phyloP scores from a whole-genome alignment of 2,888 invertebrate genomes.

The Leptinotarsa tumamoca region DNA sequence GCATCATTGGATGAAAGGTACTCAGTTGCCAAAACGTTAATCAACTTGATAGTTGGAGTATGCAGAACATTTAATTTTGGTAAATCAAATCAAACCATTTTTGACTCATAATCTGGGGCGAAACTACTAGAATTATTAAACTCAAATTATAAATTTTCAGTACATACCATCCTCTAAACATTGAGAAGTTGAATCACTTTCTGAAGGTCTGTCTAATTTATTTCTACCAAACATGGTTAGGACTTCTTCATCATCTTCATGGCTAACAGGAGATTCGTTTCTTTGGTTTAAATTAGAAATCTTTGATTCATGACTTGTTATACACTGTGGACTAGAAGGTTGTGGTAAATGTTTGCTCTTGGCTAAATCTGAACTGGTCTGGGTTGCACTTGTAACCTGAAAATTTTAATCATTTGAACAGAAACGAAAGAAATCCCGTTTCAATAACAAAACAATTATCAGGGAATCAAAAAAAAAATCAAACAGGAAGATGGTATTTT shows the following conservation, averaged over 20 bases:
- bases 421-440: no score
- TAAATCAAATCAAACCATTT: background rate
- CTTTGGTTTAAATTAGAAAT: conserved; percentile 61
- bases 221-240: conserved; percentile 68
- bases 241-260: conserved; percentile 70
- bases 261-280: conserved; percentile 61
- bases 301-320: conserved; percentile 57
- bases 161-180: conserved; percentile 56
- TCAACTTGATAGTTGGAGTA: no score
- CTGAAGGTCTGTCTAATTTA: conserved; percentile 50
- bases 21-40: no score
- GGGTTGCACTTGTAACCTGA: conserved; percentile 43
- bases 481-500: no score
- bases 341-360: conserved; percentile 53
- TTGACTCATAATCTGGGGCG: background rate
- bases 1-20: no score
- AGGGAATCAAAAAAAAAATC: no score
- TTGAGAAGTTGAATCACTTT: conserved; percentile 65
- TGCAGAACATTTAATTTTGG: no score
- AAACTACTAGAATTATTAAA: background rate
- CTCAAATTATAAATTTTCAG: background rate
- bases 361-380: conserved; percentile 57
- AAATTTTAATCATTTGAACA: conserved; percentile 14
- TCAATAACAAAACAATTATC: no score
- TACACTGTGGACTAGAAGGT: conserved; percentile 61